phyloP scores from a whole-genome alignment of 2,797 vertebrate species.

The Danio tinwini region DNA sequence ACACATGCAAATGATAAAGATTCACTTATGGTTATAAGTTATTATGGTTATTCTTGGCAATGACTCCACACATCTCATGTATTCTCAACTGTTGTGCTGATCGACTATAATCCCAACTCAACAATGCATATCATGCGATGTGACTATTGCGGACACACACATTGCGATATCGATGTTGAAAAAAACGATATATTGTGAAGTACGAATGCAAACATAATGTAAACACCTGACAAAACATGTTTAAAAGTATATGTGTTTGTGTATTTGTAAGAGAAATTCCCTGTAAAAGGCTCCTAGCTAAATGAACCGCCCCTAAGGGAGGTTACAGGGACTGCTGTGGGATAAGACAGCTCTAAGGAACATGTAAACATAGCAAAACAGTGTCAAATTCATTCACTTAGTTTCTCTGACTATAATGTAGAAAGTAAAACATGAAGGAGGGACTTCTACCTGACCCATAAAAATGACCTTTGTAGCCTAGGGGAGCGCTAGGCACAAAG shows the following conservation, averaged over 20 bases:
- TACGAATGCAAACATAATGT: neutral
- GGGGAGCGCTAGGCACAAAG: no score
- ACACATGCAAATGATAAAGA: no score
- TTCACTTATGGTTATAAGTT: no score
- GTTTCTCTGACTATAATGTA: slow-evolving; percentile 4
- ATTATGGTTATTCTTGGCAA: no score
- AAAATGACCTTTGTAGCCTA: neutral
- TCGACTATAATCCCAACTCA: no score
- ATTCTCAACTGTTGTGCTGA: no score
- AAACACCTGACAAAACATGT: slow-evolving; percentile 4
- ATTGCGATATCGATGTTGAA: no score
- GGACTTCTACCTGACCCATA: slow-evolving; percentile 4
- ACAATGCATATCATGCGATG: no score
- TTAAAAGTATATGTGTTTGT: slow-evolving; percentile 9
- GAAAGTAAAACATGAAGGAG: neutral
- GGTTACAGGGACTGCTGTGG: slow-evolving; percentile 13
- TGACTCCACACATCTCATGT: no score
- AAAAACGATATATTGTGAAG: no score
- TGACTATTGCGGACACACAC: no score
- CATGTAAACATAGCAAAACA: slow-evolving; percentile 20
- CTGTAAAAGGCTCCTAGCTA: slow-evolving; percentile 1
- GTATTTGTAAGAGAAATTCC: neutral
- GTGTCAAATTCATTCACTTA: slow-evolving; percentile 6
- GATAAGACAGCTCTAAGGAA: neutral
- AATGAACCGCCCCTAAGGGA: slow-evolving; percentile 7